Evolutionary conservation across 2,888 invertebrate genomes (phyloP), one percentile per base, ranked within the genome.

Genomic region (Sepiola atlantica): DNA sequence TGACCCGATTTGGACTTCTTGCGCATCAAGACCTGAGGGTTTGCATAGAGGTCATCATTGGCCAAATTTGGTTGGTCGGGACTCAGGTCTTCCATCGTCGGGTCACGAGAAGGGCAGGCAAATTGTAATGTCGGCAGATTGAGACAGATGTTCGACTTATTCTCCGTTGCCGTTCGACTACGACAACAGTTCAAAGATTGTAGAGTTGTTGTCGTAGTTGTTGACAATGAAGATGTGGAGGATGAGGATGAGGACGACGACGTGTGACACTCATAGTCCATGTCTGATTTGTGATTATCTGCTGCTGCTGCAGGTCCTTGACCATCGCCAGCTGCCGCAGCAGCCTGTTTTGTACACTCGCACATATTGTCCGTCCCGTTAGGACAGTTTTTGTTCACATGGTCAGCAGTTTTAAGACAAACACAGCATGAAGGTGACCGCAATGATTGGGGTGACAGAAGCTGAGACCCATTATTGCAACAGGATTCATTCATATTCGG

Each of bases 31-130:
- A 93, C 57, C 57, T 93, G 55, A 32, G 93, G 61, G 32, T 93
- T 93, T 61, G 93, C 93, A 61, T 93, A 93, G 93, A 93, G 93
- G 32, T 93, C 93, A 93, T 61, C 54, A 55, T 24, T 54, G 28
- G 55, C 45, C 14, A 24, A 55, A 28, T 55, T 16, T n/a, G 92
- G n/a, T 21, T 45, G 20, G 45, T 92, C 92, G 8, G 92, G 92
- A 92, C 92, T 92, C 55, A 55, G 28, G n/a, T 92, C 92, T 28
- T 92, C 55, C 45, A 92, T 55, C 28, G 92, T 54, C 14, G 92
- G 92, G 55, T 92, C 55, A 54, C 92, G 45, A 54, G 92, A 92
- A 92, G 92, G 92, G 28, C 92, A 92, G 54, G 92, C n/a, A 55
- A 92, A 92, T 92, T 92, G 92, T 54, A 92, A 55, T 18, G 92